Base-by-base conservation (phyloP, 1,140 invertebrate genomes). In the Drosophila albomicans region DNA sequence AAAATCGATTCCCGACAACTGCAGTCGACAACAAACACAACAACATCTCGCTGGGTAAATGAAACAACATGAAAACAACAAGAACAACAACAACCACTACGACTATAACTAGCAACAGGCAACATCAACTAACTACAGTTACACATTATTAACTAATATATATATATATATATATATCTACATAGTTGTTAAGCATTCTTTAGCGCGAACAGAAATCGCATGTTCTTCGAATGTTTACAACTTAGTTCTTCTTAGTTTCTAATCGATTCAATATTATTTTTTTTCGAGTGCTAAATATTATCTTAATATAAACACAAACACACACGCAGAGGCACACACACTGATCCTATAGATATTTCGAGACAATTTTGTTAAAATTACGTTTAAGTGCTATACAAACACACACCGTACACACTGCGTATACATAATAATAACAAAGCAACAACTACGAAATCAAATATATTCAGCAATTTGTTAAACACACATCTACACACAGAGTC, bases 191-290 rank as follows among this genome's bases (percentile, higher is more conserved):
- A 62, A 54, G 57, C 71, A 69, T 61, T 69, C 48, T 68, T 25
- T 30, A 15, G 38, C 48, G 57, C 25, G 52, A 11, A 16, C 57
- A 35, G 38, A 32, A 28, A 63, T 79, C 69, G 84, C 82, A 88
- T 88, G 84, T 88, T 80, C 73, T 80, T 87, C 77, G 74, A 84
- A 87, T 88, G 77, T 73, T 82, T 68, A 72, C 62, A 62, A 75
- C 56, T 72, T 79, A 66, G 62, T 59, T 81, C 63, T 54, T 61
- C 45, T 25, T 25, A 25, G 20, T 64, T 77, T 16, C 16, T 62
- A 57, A 20, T 57, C 46, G 64, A 49, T 49, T 25, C 48, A 43
- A 32, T 54, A n/a, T 46, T n/a, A 63, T 63, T 57, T 65, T 63
- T 56, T 13, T 65, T 63, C 46, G 28, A 41, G 46, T 78, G 69